phyloP scores from a whole-genome alignment of 1,140 invertebrate genomes.

The Tenebrio molitor region DNA sequence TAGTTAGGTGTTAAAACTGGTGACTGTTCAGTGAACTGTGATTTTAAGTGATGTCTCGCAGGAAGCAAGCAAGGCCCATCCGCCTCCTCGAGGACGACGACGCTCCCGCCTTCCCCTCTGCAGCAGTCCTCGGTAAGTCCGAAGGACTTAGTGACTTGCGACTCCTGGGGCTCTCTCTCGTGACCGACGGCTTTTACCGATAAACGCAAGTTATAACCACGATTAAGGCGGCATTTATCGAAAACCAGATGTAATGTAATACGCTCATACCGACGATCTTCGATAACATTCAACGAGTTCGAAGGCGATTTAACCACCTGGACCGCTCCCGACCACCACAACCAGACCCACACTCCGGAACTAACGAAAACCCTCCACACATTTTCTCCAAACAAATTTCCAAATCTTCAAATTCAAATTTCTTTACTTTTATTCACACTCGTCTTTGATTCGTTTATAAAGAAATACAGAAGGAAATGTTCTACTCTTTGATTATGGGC shows the following conservation, averaged over 20 bases:
- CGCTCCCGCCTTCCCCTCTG: constrained; percentile 38
- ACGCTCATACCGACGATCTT: constrained; percentile 15
- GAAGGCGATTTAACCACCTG: constrained; percentile 22
- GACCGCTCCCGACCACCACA: no score
- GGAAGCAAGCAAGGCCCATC: constrained; percentile 74
- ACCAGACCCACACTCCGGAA: no score
- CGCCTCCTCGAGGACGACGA: constrained; percentile 69
- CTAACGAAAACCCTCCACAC: no score
- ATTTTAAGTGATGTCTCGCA: constrained; percentile 70
- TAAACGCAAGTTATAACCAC: constrained; percentile 45
- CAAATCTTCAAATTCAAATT: no score
- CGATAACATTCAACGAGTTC: constrained; percentile 38
- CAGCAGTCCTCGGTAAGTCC: constrained; percentile 57
- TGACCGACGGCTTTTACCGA: constrained; percentile 36
- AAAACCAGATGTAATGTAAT: constrained; percentile 51
- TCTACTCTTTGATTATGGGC: no score
- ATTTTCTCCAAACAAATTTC: no score
- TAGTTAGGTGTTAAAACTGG: constrained; percentile 50
- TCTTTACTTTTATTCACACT: no score
- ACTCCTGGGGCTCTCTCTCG: constrained; percentile 7
- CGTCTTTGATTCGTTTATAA: no score
- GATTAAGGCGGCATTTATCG: constrained; percentile 48
- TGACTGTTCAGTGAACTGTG: constrained; percentile 50
- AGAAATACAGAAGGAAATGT: no score
- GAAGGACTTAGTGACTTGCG: constrained; percentile 1